phyloP scores from a whole-genome alignment of 92 coral and sea anemone genomes.

The Epizoanthus illoricatus region DNA sequence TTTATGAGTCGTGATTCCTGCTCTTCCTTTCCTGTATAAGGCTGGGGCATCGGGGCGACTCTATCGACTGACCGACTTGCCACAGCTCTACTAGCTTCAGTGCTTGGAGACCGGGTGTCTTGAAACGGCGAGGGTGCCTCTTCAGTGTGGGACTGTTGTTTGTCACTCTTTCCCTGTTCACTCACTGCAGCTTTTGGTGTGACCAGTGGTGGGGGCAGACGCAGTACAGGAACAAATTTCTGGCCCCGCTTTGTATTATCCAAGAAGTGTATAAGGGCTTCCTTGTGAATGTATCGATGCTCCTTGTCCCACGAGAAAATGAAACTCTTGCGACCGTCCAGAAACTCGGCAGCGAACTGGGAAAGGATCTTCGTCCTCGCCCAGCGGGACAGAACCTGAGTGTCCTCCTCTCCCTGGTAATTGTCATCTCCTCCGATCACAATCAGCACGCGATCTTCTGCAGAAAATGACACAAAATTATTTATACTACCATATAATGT shows the following conservation, averaged over 20 bases:
- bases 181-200: neutral
- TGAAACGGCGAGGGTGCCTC: neutral
- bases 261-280: constrained; percentile 43
- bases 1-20: neutral
- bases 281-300: constrained; percentile 45
- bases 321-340: constrained; percentile 49
- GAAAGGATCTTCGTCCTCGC: constrained; percentile 25
- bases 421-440: constrained; percentile 49
- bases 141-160: neutral
- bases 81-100: neutral
- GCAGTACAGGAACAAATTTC: constrained; percentile 19
- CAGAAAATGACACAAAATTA: neutral
- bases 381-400: constrained; percentile 41
- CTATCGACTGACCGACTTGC: neutral
- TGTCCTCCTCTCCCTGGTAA: constrained; percentile 25
- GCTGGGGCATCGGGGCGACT: neutral
- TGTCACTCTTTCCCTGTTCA: no score
- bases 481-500: no score
- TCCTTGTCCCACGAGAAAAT: constrained; percentile 42
- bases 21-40: neutral
- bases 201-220: neutral
- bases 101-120: neutral
- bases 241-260: constrained; percentile 16
- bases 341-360: constrained; percentile 35
- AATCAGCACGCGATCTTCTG: constrained; percentile 35